phyloP scores from a whole-genome alignment of 2,888 invertebrate species.

The Andrena flavipes region DNA sequence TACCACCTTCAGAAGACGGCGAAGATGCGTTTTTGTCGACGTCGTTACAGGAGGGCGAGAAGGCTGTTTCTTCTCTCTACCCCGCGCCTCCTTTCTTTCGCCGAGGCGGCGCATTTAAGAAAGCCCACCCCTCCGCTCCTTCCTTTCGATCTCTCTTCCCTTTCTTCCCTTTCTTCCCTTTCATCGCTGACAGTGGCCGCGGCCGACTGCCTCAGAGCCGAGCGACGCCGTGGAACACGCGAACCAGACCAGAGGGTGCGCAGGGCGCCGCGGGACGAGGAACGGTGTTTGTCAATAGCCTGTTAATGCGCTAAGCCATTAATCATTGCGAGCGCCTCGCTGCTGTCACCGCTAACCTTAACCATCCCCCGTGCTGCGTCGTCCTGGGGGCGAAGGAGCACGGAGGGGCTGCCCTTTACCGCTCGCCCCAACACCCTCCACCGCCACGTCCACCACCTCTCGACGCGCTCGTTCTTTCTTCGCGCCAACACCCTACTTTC shows the following conservation, averaged over 20 bases:
- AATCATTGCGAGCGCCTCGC: conserved; percentile 83
- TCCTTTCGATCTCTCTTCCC: conserved; percentile 74
- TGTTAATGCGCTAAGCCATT: conserved; percentile 85
- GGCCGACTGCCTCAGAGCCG: conserved; percentile 32
- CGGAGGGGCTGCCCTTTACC: conserved; percentile 52
- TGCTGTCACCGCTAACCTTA: conserved; percentile 81
- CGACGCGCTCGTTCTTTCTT: conserved; percentile 68
- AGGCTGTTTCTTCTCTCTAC: conserved; percentile 45
- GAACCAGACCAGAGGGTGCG: conserved; percentile 60
- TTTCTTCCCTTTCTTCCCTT: conserved; percentile 74
- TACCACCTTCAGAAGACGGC: conserved; percentile 60
- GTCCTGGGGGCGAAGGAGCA: conserved; percentile 43
- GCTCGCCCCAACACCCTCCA: conserved; percentile 56
- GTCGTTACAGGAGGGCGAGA: conserved; percentile 53
- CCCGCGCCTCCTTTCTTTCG: conserved; percentile 57
- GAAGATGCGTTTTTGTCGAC: conserved; percentile 70
- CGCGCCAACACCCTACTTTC: conserved; percentile 55
- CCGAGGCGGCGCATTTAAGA: conserved; percentile 74
- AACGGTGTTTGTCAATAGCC: conserved; percentile 85
- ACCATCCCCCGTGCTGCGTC: conserved; percentile 64
- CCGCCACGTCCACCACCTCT: conserved; percentile 36
- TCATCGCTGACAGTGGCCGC: conserved; percentile 72
- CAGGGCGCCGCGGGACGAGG: conserved; percentile 74
- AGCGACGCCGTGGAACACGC: conserved; percentile 28
- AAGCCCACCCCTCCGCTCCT: conserved; percentile 69